phyloP scores from a whole-genome alignment of 2,113 vertebrate genomes.

The Rousettus leschenaultii region DNA sequence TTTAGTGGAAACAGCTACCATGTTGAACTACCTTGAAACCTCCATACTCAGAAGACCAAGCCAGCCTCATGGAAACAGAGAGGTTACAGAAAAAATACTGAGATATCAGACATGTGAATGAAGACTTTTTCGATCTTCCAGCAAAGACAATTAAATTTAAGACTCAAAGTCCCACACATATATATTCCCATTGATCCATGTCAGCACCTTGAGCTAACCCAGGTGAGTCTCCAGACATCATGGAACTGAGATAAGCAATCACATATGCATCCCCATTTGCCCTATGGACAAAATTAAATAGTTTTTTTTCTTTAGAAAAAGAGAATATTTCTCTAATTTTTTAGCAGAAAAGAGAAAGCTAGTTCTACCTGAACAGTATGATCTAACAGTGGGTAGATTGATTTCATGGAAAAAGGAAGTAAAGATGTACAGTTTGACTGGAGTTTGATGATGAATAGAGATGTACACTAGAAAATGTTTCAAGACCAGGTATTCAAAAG shows the following conservation, averaged over 20 bases:
- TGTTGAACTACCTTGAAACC: background rate
- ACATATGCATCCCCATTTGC: background rate
- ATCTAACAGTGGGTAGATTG: background rate
- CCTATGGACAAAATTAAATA: background rate
- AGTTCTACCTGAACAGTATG: background rate
- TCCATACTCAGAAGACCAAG: background rate
- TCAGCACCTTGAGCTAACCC: background rate
- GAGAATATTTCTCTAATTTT: background rate
- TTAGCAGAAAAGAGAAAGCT: background rate
- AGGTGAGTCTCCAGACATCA: background rate
- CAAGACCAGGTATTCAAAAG: background rate
- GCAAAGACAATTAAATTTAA: background rate
- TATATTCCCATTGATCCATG: fast-evolving
- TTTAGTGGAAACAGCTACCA: background rate
- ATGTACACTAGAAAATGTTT: background rate
- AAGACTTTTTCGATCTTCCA: background rate
- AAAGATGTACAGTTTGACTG: background rate
- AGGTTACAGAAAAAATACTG: background rate
- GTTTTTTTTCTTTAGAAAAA: background rate
- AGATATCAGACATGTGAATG: background rate
- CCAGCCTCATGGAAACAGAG: background rate
- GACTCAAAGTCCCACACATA: background rate
- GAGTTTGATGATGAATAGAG: background rate
- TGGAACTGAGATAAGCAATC: background rate
- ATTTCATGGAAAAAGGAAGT: background rate